phyloP scores from a whole-genome alignment of 2,113 vertebrate genomes.

The Sebastes fasciatus region DNA sequence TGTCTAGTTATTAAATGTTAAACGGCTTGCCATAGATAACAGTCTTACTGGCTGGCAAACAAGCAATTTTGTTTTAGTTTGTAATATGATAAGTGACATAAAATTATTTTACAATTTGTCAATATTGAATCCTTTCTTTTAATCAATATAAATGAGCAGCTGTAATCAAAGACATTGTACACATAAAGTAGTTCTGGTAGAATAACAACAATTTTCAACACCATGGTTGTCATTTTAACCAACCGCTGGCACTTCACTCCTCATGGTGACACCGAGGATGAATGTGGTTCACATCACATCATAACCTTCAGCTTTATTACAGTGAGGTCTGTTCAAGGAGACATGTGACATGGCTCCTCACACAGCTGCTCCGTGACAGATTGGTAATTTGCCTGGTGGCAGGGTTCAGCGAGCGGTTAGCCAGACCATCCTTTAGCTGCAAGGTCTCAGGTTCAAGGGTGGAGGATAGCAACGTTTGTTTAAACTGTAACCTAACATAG shows the following conservation, averaged over 20 bases:
- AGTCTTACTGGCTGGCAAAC: too few relatives aligned
- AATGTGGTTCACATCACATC: not conserved
- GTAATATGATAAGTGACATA: too few relatives aligned
- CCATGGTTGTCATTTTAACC: not conserved
- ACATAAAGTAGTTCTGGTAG: not conserved
- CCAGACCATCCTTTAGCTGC: not conserved
- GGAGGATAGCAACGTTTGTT: not conserved
- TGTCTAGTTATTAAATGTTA: too few relatives aligned
- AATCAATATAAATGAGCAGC: not conserved
- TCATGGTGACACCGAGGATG: not conserved
- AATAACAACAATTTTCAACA: too few relatives aligned
- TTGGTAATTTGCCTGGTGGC: not conserved
- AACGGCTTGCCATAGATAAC: too few relatives aligned
- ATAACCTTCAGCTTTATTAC: not conserved
- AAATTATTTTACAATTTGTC: not conserved
- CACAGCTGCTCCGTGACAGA: not conserved
- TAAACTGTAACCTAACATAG: too few relatives aligned
- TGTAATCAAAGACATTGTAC: not conserved
- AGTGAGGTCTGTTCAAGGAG: not conserved
- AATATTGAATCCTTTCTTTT: not conserved
- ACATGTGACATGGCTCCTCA: not conserved
- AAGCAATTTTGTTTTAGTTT: too few relatives aligned
- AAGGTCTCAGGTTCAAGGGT: not conserved
- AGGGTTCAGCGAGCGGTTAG: conserved; percentile 19
- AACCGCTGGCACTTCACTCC: not conserved